Base-by-base conservation (phyloP, 2,888 invertebrate species). In the Copidosoma aretas region DNA sequence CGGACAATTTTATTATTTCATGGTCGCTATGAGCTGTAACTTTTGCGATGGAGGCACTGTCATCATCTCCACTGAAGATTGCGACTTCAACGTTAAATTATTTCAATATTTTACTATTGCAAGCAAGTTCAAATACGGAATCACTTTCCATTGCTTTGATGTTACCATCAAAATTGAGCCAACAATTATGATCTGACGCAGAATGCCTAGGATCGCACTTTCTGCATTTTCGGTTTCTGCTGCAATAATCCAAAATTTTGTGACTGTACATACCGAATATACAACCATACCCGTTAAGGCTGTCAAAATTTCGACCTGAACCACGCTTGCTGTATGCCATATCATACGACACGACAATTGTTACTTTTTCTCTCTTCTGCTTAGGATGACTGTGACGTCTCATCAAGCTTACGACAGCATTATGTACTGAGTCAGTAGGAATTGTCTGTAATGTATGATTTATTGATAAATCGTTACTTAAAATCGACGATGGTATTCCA, bases 1-100 rank as follows among this genome's bases (percentile, higher is more conserved):
- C 74, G 15, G 73, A 64, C 32, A 72, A 60, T 61, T 67, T 67
- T 24, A 52, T 43, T 17, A 68, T 63, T n/a, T 25, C 39, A n/a
- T 32, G 62, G 15, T 39, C 22, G 8, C 32, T 32, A 22, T 58
- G 51, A 14, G 10, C 32, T 19, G 57, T 57, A 14, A 67, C 24
- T 19, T 61, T 32, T 3, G 67, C 51, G n/a, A 67, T 67, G 8
- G 52, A 25, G 14, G 67, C 24, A 49, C 57, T 58, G 51, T 61
- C 61, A 32, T 62, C 62, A 57, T 67, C 61, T 4, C 61, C 67
- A 51, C 61, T 51, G 5, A 67, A 14, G n/a, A 56, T 57, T 21
- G 32, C 12, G 39, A 64, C 64, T 58, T 64, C 17, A 22, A 64
- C 19, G 17, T 49, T 53, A 15, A 21, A 12, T 24, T 51, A 1